Evolutionary conservation across 2,888 invertebrate genomes (phyloP), one percentile per base, ranked within the genome.

Genomic region (Pammene fasciana): DNA sequence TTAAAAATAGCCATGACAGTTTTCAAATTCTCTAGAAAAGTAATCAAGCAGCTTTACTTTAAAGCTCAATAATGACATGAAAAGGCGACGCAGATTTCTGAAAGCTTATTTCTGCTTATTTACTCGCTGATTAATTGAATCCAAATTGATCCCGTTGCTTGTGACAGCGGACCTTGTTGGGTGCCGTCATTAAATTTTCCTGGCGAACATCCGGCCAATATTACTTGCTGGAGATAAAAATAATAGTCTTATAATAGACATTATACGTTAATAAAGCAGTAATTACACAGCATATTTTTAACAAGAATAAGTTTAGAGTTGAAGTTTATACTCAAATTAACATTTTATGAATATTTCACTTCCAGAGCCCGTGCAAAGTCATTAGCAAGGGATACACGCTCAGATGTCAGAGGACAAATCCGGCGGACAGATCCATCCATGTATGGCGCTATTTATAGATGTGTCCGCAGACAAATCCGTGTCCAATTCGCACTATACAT

Each of bases 111-210:
- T 48, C 52, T 34, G 41, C 62, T 59, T 62, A 41, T 66, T 64
- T 70, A 71, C 66, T 71, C 71, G 59, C 61, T 64, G 48, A 70
- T 55, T 68, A 74, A 74, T 61, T 74, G 65, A 71, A 72, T 75
- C 66, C 41, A 76, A 76, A 77, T 75, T 73, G 74, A 72, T 71
- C 71, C 56, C 71, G 71, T 55, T 75, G 73, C 73, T 74, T 75
- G 76, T 74, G 74, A 75, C 77, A 79, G 72, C 73, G 72, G 72
- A 73, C 67, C 67, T 75, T 72, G 71, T 78, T 77, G 72, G 66
- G 65, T 54, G 52, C 68, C 72, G 67, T 73, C 70, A 72, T 57
- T 73, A 65, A 75, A 81, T 78, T 78, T 78, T 68, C 68, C 72
- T 74, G 75, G 75, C 74, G 70, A 75, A 72, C 75, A n/a, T 52